These are phyloP conservation scores for Megathymus violae DNA, from an alignment of 1,140 invertebrate species.

Conservation along the genomic window DNA sequence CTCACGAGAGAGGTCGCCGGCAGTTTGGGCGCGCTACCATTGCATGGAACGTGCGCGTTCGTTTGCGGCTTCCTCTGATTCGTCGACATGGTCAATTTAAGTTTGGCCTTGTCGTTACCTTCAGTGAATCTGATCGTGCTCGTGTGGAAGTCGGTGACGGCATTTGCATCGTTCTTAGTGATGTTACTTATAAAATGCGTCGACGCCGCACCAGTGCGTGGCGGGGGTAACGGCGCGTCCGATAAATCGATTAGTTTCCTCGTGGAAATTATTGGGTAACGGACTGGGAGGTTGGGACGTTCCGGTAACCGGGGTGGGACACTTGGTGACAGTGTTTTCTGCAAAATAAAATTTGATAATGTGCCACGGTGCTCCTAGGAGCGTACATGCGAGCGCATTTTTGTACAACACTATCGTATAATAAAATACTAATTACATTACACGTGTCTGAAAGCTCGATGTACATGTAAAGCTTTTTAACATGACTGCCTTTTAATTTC, in stretches of 20 bases:
- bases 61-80: slow-evolving; percentile 56
- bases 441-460: slow-evolving; percentile 29
- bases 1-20: slow-evolving; percentile 41
- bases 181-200: slow-evolving; percentile 70
- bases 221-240: slow-evolving; percentile 69
- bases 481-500: slow-evolving; percentile 10
- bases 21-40: slow-evolving; percentile 48
- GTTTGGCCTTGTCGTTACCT: slow-evolving; percentile 66
- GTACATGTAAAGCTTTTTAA: slow-evolving; percentile 26
- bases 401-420: slow-evolving; percentile 21
- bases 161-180: slow-evolving; percentile 59
- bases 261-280: slow-evolving; percentile 76
- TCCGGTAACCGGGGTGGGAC: slow-evolving; percentile 74
- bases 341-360: slow-evolving; percentile 79
- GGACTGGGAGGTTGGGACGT: slow-evolving; percentile 67
- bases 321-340: slow-evolving; percentile 76
- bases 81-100: slow-evolving; percentile 67
- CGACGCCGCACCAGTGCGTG: slow-evolving; percentile 47
- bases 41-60: slow-evolving; percentile 45
- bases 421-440: slow-evolving; percentile 31
- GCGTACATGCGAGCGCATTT: slow-evolving; percentile 52
- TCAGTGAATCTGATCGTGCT: slow-evolving; percentile 71
- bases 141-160: slow-evolving; percentile 62
- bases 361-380: slow-evolving; percentile 71
- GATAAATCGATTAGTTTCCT: slow-evolving; percentile 70